phyloP scores from a whole-genome alignment of 2,113 vertebrate species.

The Cryptotis parvus region DNA sequence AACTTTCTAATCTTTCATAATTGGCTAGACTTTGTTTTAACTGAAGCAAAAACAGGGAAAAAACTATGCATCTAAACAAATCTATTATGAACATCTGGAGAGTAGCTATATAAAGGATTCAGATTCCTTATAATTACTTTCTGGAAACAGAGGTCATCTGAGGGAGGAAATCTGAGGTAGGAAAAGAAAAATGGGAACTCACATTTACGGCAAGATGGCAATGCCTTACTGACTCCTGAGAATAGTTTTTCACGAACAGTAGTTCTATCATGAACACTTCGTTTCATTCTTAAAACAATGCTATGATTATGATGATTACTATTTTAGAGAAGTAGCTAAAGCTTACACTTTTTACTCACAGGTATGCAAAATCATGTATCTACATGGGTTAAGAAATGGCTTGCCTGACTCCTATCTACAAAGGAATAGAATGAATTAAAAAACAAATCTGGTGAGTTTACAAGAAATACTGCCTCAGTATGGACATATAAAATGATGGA shows the following conservation, averaged over 20 bases:
- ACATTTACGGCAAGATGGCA: not conserved
- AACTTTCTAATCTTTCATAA: not conserved
- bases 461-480: not conserved
- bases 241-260: too few species aligned
- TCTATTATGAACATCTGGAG: not conserved
- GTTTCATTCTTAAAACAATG: slow-evolving; percentile 23
- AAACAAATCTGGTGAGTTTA: not conserved
- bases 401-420: not conserved
- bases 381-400: not conserved
- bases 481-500: not conserved
- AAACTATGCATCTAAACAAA: not conserved
- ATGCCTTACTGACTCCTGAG: not conserved
- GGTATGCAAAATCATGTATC: not conserved
- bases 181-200: not conserved
- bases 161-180: not conserved
- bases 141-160: not conserved
- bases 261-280: not conserved
- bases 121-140: not conserved
- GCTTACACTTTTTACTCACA: not conserved
- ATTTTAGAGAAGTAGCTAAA: not conserved
- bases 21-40: not conserved
- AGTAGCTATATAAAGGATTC: not conserved
- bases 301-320: not conserved
- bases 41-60: not conserved
- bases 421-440: not conserved